Evolutionary conservation across 1,140 invertebrate species (phyloP).

Genomic region (Neodiprion lecontei): DNA sequence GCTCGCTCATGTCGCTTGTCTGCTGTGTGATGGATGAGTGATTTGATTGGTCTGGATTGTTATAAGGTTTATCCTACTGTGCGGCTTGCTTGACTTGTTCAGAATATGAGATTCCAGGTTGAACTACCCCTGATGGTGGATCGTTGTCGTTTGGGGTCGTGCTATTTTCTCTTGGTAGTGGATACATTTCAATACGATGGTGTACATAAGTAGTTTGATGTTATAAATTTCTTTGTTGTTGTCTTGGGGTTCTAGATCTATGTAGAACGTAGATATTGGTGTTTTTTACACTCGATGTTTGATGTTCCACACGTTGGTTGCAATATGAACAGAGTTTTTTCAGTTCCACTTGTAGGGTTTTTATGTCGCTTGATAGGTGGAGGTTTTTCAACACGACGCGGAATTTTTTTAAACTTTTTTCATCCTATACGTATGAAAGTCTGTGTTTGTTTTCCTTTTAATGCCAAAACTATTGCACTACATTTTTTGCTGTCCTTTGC

Average conservation of each 20-base stretch:
- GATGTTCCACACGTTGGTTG: background rate
- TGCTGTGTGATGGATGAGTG: background rate
- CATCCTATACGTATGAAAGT: background rate
- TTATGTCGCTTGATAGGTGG: background rate
- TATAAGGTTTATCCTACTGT: background rate
- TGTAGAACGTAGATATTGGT: constrained; percentile 32
- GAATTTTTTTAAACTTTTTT: background rate
- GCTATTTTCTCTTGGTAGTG: background rate
- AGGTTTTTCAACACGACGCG: background rate
- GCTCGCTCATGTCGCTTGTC: background rate
- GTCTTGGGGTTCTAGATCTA: constrained; percentile 35
- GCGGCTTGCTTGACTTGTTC: background rate
- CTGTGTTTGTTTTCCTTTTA: background rate
- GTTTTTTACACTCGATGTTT: constrained; percentile 9
- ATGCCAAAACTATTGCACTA: background rate
- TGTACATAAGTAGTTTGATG: constrained; percentile 29
- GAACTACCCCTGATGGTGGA: background rate
- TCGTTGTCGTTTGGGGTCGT: background rate
- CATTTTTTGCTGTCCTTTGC: background rate
- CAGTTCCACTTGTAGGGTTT: background rate
- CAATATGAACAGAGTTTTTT: background rate
- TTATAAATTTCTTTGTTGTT: constrained; percentile 42
- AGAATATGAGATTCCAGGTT: background rate
- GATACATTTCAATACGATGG: constrained; percentile 29
- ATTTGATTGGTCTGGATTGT: background rate